phyloP scores from a whole-genome alignment of 2,797 vertebrate genomes.

The Pelobates cultripes region DNA sequence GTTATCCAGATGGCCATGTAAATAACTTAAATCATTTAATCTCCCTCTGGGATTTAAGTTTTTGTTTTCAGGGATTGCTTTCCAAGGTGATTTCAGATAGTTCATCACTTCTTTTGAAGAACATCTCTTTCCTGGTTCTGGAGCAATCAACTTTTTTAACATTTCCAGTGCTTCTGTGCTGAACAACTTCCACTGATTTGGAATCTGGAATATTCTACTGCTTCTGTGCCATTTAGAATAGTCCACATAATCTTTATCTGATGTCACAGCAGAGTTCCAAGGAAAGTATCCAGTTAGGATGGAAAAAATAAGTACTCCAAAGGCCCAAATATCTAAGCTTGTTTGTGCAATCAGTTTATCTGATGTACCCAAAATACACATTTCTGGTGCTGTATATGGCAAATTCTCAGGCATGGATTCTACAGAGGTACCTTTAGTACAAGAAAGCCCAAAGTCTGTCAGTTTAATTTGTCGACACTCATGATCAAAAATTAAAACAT shows the following conservation, averaged over 20 bases:
- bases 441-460: constrained; percentile 83
- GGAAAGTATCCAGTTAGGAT: constrained; percentile 83
- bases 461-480: constrained; percentile 77
- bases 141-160: constrained; percentile 73
- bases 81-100: constrained; percentile 64
- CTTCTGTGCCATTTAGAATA: constrained; percentile 74
- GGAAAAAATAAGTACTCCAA: constrained; percentile 80
- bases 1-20: neutral
- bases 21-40: neutral
- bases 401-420: constrained; percentile 76
- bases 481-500: constrained; percentile 78
- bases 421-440: constrained; percentile 75
- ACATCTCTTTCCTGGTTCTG: constrained; percentile 67
- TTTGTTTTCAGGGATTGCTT: neutral
- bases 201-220: constrained; percentile 57
- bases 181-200: constrained; percentile 75
- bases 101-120: constrained; percentile 68
- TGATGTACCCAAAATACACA: constrained; percentile 70
- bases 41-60: neutral
- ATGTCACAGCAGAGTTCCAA: constrained; percentile 72
- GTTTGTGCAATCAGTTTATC: constrained; percentile 75
- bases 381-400: constrained; percentile 81
- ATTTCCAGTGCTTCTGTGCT: constrained; percentile 76
- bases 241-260: constrained; percentile 76
- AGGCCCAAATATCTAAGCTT: constrained; percentile 81